A percentile compares a stretch with the other conserved stretches of the same genome.
These are phyloP conservation scores for Centropus unirufus DNA, from an alignment of 2,113 vertebrate species.

Conservation along the genomic window DNA sequence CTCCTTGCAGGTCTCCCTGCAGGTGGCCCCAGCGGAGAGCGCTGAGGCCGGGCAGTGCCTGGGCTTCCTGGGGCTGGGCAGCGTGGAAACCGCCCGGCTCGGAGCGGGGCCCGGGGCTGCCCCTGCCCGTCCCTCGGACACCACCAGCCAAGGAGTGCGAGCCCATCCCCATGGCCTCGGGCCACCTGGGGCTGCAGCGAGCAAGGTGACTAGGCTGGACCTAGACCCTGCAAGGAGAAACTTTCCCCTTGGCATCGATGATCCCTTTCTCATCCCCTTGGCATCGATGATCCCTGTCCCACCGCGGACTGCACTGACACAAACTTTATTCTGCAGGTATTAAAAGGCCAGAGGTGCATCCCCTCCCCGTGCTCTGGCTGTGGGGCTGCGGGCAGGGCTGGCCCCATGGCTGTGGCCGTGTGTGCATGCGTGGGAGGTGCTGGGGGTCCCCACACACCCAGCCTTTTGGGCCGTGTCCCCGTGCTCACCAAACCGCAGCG, in stretches of 20 bases:
- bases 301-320: slow-evolving; percentile 67
- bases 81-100: neutral
- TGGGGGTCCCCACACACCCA: neutral
- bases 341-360: slow-evolving; percentile 50
- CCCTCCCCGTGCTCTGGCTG: accelerated
- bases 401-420: neutral
- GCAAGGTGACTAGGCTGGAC: accelerated
- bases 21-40: neutral
- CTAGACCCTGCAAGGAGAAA: neutral
- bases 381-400: neutral
- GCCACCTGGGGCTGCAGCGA: accelerated
- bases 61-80: slow-evolving; percentile 47
- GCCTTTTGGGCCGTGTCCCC: neutral
- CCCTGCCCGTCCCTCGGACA: accelerated
- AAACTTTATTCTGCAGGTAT: slow-evolving; percentile 79
- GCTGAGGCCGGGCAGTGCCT: neutral
- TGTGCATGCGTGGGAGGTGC: neutral
- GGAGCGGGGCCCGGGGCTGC: neutral
- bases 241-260: neutral
- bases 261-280: neutral
- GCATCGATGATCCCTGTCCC: neutral
- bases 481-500: accelerated
- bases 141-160: neutral
- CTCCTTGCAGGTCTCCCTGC: slow-evolving; percentile 43
- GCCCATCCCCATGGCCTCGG: neutral